Percentiles rank a stretch among this genome's conserved stretches.
These are phyloP conservation scores for Craseonycteris thonglongyai DNA, from an alignment of 2,113 vertebrate genomes.

Conservation along the genomic window DNA sequence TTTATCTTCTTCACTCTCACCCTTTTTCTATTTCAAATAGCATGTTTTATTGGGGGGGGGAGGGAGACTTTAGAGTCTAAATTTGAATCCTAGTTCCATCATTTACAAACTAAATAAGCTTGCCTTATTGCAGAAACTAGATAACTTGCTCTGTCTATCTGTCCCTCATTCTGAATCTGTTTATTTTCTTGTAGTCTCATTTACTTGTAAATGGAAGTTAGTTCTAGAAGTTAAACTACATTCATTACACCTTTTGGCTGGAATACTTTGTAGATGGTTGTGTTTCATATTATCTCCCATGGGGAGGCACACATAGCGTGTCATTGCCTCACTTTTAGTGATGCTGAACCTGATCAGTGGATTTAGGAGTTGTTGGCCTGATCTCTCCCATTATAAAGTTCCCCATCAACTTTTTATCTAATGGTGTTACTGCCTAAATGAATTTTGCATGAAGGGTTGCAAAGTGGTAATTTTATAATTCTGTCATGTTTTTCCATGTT, in stretches of 20 bases:
- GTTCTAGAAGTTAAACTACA: not conserved
- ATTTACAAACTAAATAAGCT: not conserved
- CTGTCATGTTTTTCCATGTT: not conserved
- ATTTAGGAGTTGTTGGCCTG: not conserved
- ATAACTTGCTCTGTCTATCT: not conserved
- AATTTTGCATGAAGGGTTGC: not conserved
- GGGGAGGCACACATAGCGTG: not conserved
- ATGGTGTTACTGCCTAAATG: not conserved
- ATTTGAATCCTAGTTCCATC: not conserved
- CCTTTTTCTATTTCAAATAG: not conserved
- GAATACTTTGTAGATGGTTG: not conserved
- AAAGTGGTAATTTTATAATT: conserved; percentile 12
- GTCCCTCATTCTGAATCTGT: not conserved
- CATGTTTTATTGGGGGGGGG: not conserved
- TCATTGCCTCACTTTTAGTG: not conserved
- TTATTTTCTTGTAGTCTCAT: not conserved
- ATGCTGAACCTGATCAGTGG: not conserved
- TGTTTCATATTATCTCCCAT: not conserved
- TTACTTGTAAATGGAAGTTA: not conserved
- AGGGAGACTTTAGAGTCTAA: not conserved
- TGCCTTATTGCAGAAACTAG: not conserved
- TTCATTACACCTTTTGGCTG: not conserved
- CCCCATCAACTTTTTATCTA: not conserved
- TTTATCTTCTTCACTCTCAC: not conserved
- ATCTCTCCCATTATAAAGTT: not conserved